phyloP scores from a whole-genome alignment of 2,113 vertebrate species.

The Cynocephalus volans region DNA sequence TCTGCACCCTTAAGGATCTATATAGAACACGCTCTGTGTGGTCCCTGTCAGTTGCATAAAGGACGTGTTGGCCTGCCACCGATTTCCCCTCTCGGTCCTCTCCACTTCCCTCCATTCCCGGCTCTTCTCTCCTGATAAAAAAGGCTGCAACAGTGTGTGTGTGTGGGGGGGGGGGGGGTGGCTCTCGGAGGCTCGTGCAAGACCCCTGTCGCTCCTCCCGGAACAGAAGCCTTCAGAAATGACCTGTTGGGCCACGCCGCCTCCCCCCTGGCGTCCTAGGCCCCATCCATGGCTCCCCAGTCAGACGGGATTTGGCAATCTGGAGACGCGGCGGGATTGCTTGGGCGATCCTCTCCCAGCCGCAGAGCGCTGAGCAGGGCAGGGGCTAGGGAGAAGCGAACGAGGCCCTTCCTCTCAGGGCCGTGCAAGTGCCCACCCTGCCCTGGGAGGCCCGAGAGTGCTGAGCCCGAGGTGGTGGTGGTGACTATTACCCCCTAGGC shows the following conservation, averaged over 20 bases:
- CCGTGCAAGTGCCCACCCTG: not conserved
- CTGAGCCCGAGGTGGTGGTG: not conserved
- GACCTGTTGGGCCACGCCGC: not conserved
- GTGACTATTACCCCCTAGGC: not conserved
- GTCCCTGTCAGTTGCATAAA: constrained; percentile 55
- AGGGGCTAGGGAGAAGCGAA: not conserved
- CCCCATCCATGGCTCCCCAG: not conserved
- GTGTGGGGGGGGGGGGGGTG: too few species aligned
- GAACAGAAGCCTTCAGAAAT: not conserved
- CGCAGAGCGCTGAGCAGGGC: not conserved
- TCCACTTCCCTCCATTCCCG: not conserved
- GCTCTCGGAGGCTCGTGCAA: accelerated
- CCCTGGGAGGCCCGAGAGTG: not conserved
- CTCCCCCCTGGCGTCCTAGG: not conserved
- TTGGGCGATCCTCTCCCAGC: not conserved
- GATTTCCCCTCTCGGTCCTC: not conserved
- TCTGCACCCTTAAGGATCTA: constrained; percentile 1
- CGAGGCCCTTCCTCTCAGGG: not conserved
- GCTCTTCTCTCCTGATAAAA: constrained; percentile 1
- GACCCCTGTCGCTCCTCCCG: not conserved
- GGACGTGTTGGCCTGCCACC: not conserved
- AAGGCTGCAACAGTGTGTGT: not conserved
- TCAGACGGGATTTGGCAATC: not conserved
- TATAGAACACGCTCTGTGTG: not conserved
- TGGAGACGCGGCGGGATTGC: not conserved